These are phyloP conservation scores for Bujurquina vittata DNA, from an alignment of 2,113 vertebrate genomes.

Conservation along the genomic window DNA sequence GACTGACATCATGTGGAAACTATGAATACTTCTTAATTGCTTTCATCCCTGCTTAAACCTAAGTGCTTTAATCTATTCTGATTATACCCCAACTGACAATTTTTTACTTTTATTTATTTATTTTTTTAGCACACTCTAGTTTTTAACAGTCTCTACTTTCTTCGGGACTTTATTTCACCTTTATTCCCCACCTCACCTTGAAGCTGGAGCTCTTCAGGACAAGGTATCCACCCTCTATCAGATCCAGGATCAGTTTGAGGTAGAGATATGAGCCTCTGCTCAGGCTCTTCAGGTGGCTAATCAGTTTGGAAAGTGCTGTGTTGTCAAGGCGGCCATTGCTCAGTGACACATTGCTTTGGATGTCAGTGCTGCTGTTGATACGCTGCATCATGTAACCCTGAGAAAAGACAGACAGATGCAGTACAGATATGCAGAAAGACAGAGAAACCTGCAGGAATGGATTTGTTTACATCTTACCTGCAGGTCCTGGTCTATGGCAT, in stretches of 20 bases:
- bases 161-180: background rate
- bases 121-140: background rate
- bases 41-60: background rate
- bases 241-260: conserved; percentile 97
- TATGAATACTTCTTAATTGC: background rate
- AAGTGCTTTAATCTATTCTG: background rate
- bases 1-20: background rate
- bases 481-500: conserved; percentile 95
- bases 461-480: conserved; percentile 69
- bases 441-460: background rate
- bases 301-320: conserved; percentile 92
- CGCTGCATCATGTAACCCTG: conserved; percentile 92
- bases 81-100: background rate
- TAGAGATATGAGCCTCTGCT: conserved; percentile 97
- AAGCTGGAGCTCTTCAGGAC: conserved; percentile 99
- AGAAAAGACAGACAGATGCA: background rate
- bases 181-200: conserved; percentile 76
- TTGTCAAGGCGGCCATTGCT: conserved; percentile 95
- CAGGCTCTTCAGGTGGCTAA: conserved; percentile 94
- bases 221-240: conserved; percentile 95
- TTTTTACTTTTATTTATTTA: too few relatives aligned
- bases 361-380: conserved; percentile 95
- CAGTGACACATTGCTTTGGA: conserved; percentile 98
- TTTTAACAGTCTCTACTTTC: background rate
- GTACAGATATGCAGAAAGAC: background rate